Evolutionary conservation across 1,140 invertebrate genomes (phyloP), one percentile per base, ranked within the genome.

Genomic region (Drosophila elegans): DNA sequence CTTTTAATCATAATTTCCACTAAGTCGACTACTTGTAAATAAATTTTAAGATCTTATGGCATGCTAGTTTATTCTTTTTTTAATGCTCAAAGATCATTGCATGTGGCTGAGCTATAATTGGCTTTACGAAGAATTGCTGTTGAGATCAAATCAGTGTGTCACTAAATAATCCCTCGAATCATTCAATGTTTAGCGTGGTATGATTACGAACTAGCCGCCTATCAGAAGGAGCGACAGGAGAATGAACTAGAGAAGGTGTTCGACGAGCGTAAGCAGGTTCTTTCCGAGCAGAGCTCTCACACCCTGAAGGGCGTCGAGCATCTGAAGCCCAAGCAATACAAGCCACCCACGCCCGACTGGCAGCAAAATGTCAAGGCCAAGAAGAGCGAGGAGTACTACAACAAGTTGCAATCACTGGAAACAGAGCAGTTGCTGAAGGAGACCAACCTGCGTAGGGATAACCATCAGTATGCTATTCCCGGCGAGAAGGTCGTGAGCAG

Each of bases 211-310:
- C 94, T 97, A 84, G 94, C 95, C 74, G 95, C 95, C 91, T 98
- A 97, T 92, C 97, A 98, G 92, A 94, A 95, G 86, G 96, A 97
- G 88, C 95, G 97, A 64, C 94, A 96, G 93, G 96, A 96, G 84
- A 97, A 95, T 51, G 97, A 98, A 93, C 93, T 98, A 66, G 96
- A 97, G 85, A 95, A 95, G 92, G 95, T 97, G 27, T 98, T 98
- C 90, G 97, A 98, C 92, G 97, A 98, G 91, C 95, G 97, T 64
- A 94, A 95, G 49, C 95, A 96, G 86, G 94, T 93, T 45, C 92
- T 95, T 74, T 94, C 94, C 64, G 95, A 96, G 66, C 93, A 94
- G 74, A 94, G 94, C 53, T 94, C 94, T 25, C 94, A 95, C 71
- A 94, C 94, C 29, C 93, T 94, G 48, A 93, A 94, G 71, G 94